Evolutionary conservation across 2,888 invertebrate genomes (phyloP).

Genomic region (Agrilus mali): DNA sequence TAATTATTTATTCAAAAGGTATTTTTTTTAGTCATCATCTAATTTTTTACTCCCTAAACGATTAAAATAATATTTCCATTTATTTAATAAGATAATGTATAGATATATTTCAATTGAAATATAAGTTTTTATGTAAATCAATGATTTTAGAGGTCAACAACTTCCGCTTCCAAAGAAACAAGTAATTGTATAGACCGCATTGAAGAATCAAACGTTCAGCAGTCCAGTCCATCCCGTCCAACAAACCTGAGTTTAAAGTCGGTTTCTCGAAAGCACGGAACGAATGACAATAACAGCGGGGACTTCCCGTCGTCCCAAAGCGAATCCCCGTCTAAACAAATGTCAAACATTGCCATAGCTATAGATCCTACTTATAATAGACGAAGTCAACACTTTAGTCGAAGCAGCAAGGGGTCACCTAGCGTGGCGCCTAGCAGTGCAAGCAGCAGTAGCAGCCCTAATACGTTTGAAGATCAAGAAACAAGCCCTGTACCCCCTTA

Average conservation of each 20-base stretch:
- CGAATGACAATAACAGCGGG: slow-evolving; percentile 24
- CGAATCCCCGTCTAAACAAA: slow-evolving; percentile 25
- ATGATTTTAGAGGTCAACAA: too few relatives aligned
- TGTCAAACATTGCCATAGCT: slow-evolving; percentile 49
- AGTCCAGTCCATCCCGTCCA: slow-evolving; percentile 18
- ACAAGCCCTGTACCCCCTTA: slow-evolving; percentile 51
- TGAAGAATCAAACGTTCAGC: too few relatives aligned
- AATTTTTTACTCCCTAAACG: too few relatives aligned
- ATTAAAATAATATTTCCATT: too few relatives aligned
- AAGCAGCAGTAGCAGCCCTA: slow-evolving; percentile 28
- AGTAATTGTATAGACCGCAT: too few relatives aligned
- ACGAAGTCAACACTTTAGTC: slow-evolving; percentile 23
- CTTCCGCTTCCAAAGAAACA: too few relatives aligned
- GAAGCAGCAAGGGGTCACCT: slow-evolving; percentile 28
- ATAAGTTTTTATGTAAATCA: too few relatives aligned
- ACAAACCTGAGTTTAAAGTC: slow-evolving; percentile 31
- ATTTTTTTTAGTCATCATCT: too few relatives aligned
- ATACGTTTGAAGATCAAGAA: slow-evolving; percentile 31
- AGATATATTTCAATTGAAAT: too few relatives aligned
- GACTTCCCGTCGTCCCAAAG: slow-evolving; percentile 7
- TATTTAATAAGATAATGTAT: too few relatives aligned
- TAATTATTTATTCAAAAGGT: too few relatives aligned
- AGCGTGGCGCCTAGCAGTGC: slow-evolving; percentile 26
- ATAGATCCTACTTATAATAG: slow-evolving; percentile 52
- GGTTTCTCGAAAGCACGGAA: slow-evolving; percentile 28